Conservation (phyloP, 1,140 invertebrate species). For the Mercenaria mercenaria region DNA sequence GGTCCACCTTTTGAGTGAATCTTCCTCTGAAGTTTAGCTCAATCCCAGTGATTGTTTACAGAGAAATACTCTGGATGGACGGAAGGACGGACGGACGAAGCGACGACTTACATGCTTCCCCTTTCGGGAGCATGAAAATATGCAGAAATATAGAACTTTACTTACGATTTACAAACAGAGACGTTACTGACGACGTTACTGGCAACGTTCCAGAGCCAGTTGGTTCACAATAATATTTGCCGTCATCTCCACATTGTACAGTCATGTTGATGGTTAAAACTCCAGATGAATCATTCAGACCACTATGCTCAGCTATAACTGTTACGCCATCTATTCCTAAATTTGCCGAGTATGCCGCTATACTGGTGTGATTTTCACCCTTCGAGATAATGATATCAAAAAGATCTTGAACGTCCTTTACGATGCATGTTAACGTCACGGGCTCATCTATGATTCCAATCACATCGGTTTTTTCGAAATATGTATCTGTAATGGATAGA, state of each 20-base stretch:
- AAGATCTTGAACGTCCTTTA: neutral
- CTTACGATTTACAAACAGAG: neutral
- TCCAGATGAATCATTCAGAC: neutral
- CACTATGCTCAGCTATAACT: neutral
- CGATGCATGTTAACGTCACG: neutral
- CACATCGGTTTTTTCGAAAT: neutral
- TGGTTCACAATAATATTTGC: neutral
- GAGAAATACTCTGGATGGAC: too few relatives aligned
- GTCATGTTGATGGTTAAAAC: neutral
- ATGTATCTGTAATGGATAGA: neutral
- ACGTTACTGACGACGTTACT: neutral
- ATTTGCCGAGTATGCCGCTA: neutral
- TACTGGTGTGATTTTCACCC: neutral
- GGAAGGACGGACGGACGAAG: too few relatives aligned
- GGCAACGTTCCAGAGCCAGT: neutral
- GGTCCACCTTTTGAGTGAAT: too few relatives aligned
- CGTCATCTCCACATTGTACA: slow-evolving; percentile 16
- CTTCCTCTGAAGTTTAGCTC: too few relatives aligned
- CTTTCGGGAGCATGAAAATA: too few relatives aligned
- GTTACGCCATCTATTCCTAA: neutral
- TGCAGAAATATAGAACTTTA: too few relatives aligned
- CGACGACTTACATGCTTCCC: too few relatives aligned
- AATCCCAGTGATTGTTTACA: too few relatives aligned
- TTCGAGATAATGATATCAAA: neutral
- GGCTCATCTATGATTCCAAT: neutral